Evolutionary conservation across 2,888 invertebrate genomes (phyloP), one percentile per base, ranked within the genome.

Genomic region (Melangyna quadrimaculata): DNA sequence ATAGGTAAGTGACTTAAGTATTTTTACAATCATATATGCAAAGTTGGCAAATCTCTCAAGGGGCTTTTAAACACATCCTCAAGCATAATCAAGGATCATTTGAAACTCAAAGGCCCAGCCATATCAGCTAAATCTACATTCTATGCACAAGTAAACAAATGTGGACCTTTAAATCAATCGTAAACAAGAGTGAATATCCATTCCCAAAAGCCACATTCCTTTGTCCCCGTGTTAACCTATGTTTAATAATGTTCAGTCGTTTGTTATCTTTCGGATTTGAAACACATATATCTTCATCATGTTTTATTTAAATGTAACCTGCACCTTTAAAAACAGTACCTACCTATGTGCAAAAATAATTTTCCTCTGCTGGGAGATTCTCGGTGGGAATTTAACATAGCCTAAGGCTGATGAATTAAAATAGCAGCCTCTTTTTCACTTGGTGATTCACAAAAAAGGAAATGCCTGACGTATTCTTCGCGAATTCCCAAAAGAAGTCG

Each of bases 401-500:
- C 78, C 79, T 51, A 12, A 51, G 45, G 79, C 57, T 78, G 70
- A 79, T 79, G 74, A 83, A 78, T 83, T 83, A 65, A 74, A 74
- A 73, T 65, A 65, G 48, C 55, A 71, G 59, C 19, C 48, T 22
- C 10, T 48, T 40, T n/a, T 45, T n/a, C 65, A 51, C n/a, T 19
- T 55, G 29, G 24, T 19, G 63, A 9, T 27, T 17, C n/a, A 14
- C 45, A 19, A 67, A 78, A 40, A 67, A 55, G 22, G 40, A 73
- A 73, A 70, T 35, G 45, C 70, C 48, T 65, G 51, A 71, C 48
- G 8, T 74, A 83, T 61, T 78, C 70, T 69, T 63, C 40, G 73
- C 65, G 55, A 83, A 78, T 79, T 79, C 83, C 83, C 79, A 83
- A 83, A 79, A 70, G 83, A 70, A 79, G 70, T 22, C 59, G 69